phyloP scores from a whole-genome alignment of 1,140 invertebrate genomes.

The Caenorhabditis latens region DNA sequence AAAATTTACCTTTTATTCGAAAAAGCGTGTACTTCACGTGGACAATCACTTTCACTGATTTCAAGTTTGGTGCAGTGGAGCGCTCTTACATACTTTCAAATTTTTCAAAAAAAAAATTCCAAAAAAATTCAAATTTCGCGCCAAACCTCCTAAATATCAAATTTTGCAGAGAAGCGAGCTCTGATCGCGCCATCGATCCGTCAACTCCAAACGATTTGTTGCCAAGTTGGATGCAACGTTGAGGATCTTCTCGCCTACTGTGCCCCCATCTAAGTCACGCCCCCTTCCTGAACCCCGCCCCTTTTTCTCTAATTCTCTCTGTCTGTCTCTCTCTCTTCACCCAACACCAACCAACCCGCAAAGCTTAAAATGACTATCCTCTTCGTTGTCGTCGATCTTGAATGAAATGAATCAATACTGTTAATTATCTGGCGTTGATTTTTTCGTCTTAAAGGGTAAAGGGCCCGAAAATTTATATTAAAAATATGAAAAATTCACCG shows the following conservation, averaged over 20 bases:
- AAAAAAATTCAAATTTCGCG: neutral
- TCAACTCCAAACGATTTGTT: slow-evolving; percentile 66
- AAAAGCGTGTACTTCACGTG: too few species aligned
- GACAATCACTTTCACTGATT: too few species aligned
- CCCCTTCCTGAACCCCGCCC: neutral
- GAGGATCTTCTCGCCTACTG: slow-evolving; percentile 65
- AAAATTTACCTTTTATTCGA: too few species aligned
- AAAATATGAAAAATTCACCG: too few species aligned
- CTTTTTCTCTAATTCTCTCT: neutral
- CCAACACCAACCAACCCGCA: neutral
- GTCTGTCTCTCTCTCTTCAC: neutral
- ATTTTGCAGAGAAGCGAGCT: slow-evolving; percentile 37
- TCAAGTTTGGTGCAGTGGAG: too few species aligned
- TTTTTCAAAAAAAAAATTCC: neutral
- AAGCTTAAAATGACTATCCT: too few species aligned
- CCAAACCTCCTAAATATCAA: neutral
- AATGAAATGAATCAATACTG: too few species aligned
- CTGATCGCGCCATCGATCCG: slow-evolving; percentile 62
- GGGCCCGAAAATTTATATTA: too few species aligned
- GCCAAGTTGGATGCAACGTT: slow-evolving; percentile 62
- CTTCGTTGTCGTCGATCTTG: too few species aligned
- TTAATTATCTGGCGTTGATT: too few species aligned
- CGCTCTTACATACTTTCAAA: neutral
- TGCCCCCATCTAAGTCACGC: slow-evolving; percentile 48
- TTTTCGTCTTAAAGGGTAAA: too few species aligned